These are phyloP conservation scores for Microcebus lehilahytsara DNA, from an alignment of 2,113 vertebrate genomes.

Conservation along the genomic window DNA sequence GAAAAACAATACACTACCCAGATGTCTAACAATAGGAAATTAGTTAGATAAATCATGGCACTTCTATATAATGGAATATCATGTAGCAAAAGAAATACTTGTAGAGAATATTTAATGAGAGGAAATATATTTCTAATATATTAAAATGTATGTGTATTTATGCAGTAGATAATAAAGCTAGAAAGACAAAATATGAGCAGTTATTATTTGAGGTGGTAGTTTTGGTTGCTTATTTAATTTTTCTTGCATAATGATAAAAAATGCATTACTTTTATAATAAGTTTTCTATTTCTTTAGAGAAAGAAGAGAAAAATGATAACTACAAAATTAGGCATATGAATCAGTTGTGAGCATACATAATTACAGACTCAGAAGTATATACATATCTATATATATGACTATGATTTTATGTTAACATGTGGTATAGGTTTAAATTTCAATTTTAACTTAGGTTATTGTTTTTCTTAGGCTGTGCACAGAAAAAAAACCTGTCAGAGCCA, in stretches of 20 bases:
- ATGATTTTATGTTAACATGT: background rate
- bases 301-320: background rate
- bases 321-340: background rate
- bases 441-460: background rate
- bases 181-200: background rate
- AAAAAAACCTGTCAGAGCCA: background rate
- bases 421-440: background rate
- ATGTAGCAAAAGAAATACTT: background rate
- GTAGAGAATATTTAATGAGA: background rate
- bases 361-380: background rate
- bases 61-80: background rate
- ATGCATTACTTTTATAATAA: background rate
- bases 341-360: background rate
- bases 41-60: conserved; percentile 18
- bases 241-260: conserved; percentile 33
- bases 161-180: background rate
- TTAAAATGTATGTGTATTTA: background rate
- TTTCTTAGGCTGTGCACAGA: background rate
- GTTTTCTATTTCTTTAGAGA: background rate
- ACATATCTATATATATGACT: background rate
- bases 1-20: background rate
- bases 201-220: background rate
- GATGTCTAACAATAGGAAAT: conserved; percentile 1
- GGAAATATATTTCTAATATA: background rate
- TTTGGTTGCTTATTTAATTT: background rate